These are phyloP conservation scores for Capitella teleta DNA, from an alignment of 1,140 invertebrate species.

Conservation along the genomic window DNA sequence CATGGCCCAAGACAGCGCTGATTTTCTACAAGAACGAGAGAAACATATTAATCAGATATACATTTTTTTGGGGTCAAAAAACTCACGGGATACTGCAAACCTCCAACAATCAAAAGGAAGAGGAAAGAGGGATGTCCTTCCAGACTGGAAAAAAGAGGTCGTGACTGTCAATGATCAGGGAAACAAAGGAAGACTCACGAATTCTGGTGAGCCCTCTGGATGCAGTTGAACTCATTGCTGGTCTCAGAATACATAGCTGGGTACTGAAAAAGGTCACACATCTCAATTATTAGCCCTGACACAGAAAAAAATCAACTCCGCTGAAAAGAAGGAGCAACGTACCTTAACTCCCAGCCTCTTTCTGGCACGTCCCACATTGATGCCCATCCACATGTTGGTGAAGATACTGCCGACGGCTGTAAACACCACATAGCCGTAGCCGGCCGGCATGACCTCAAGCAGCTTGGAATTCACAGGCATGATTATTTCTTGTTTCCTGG, in stretches of 20 bases:
- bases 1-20: no score
- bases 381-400: conserved; percentile 31
- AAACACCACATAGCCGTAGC: conserved; percentile 26
- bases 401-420: conserved; percentile 22
- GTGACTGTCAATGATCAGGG: no score
- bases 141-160: no score
- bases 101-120: no score
- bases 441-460: conserved; percentile 15
- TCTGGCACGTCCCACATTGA: conserved; percentile 29
- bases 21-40: no score
- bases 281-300: neutral
- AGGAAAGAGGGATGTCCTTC: no score
- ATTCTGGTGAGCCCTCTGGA: conserved; percentile 46
- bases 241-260: conserved; percentile 41
- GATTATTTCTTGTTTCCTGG: no score
- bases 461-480: conserved; percentile 7
- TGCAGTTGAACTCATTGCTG: conserved; percentile 44
- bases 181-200: conserved; percentile 34
- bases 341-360: conserved; percentile 32
- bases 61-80: no score
- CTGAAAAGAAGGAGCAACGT: conserved; percentile 2
- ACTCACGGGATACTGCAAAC: no score
- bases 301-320: neutral
- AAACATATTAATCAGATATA: no score
- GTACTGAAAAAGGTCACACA: conserved; percentile 23